Base-by-base conservation (phyloP, 2,888 invertebrate genomes). In the Rhamnusium bicolor region DNA sequence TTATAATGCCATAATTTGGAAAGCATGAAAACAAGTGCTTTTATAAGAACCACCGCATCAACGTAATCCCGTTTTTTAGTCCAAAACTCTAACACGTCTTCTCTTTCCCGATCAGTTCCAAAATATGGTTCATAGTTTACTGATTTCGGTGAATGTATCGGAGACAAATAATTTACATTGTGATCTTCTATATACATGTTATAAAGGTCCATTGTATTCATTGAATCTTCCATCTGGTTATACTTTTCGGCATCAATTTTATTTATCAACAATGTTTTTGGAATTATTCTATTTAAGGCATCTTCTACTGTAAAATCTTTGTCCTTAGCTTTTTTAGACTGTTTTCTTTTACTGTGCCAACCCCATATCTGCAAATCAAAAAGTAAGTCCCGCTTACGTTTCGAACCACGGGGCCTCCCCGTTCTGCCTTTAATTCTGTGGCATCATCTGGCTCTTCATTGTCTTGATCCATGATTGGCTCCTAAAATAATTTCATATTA, bases 331-430 rank as follows among this genome's bases (percentile, higher is more conserved):
- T 90, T 91, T 65, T 89, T 89, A 4, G 90, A 85, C 10, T 91
- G 90, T 74, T 90, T 89, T 18, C 92, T 85, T 80, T 91, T 93
- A 66, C 90, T 90, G 80, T 94, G 94, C 94, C 94, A 95, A 63
- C 94, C 93, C 94, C 95, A 94, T 80, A 93, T 93, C 81, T 94
- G 92, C 19, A 95, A 86, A 80, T 92, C 92, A 61, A 92, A 92
- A 12, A 94, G 88, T 29, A 93, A 92, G 86, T 94, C 94, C 47
- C 94, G 92, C 74, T 94, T 89, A n/a, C 94, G 89, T 79, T 94
- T 91, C 14, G 79, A 83, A 19, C 84, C 83, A 69, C 81, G 82
- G 63, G 83, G 79, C 32, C 83, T 83, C 76, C 79, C 78, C 87
- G 86, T 62, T 83, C 82, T 47, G 76, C 76, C 72, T 83, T 84